These are phyloP conservation scores for Dendrocincla tyrannina DNA, from an alignment of 2,797 vertebrate genomes.

Conservation along the genomic window DNA sequence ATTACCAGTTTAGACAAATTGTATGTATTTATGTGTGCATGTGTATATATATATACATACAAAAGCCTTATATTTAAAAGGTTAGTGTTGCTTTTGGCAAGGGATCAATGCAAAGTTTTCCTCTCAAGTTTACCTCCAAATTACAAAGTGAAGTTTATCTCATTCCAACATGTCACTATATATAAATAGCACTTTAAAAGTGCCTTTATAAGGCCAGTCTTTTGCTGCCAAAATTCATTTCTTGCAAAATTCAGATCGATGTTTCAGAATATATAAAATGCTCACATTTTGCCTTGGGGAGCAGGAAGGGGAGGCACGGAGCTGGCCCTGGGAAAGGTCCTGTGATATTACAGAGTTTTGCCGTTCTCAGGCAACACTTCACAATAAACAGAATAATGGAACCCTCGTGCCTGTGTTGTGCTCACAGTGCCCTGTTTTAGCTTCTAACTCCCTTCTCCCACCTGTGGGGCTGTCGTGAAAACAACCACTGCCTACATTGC, in stretches of 20 bases:
- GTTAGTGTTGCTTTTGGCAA: background rate
- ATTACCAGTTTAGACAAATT: background rate
- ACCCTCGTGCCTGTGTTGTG: background rate
- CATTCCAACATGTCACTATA: background rate
- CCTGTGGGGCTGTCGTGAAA: background rate
- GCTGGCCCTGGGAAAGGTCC: background rate
- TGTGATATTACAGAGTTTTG: background rate
- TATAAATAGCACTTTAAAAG: background rate
- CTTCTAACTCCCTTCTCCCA: background rate
- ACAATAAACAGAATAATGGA: background rate
- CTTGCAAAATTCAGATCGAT: background rate
- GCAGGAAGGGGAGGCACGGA: background rate
- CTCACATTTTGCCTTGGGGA: background rate
- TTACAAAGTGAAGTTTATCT: background rate
- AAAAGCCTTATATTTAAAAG: background rate
- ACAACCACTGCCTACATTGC: accelerated
- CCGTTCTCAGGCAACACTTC: background rate
- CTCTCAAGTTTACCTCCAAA: background rate
- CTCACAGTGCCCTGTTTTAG: background rate
- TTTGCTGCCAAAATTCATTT: background rate
- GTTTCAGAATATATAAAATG: background rate
- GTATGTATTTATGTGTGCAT: background rate
- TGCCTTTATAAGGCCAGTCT: background rate
- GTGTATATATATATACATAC: accelerated
- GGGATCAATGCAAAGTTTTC: background rate